These are phyloP conservation scores for Lucifuga dentata DNA, from an alignment of 2,113 vertebrate genomes.

Conservation along the genomic window DNA sequence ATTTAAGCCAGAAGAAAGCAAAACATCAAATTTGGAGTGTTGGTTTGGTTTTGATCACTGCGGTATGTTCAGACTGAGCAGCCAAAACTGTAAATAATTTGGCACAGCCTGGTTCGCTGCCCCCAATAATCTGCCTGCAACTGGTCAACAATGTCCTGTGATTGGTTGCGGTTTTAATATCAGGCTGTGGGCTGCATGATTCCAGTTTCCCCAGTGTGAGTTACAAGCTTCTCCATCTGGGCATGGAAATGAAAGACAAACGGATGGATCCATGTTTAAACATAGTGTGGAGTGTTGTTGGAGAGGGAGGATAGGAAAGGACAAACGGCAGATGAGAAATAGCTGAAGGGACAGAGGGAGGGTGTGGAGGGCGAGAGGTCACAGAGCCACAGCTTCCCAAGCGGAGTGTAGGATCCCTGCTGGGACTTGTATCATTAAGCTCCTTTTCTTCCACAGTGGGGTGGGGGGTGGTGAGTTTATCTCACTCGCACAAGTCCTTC, in stretches of 20 bases:
- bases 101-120: not conserved
- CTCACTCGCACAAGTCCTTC: slow-evolving; percentile 26
- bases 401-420: slow-evolving; percentile 48
- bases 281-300: not conserved
- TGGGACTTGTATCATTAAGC: slow-evolving; percentile 51
- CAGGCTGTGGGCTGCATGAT: not conserved
- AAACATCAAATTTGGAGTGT: no score
- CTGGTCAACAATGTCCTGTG: not conserved
- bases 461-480: slow-evolving; percentile 37
- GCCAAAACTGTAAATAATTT: not conserved
- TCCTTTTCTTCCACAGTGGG: slow-evolving; percentile 37
- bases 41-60: not conserved
- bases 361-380: slow-evolving; percentile 45
- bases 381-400: slow-evolving; percentile 22
- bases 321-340: slow-evolving; percentile 37
- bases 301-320: not conserved
- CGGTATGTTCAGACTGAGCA: not conserved
- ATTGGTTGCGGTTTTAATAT: not conserved
- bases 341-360: slow-evolving; percentile 35
- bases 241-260: not conserved
- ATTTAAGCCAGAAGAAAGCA: no score
- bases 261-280: not conserved
- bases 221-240: no score
- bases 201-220: not conserved
- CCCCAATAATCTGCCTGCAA: no score